Base-by-base conservation (phyloP, 2,797 vertebrate genomes). In the Coreius guichenoti region DNA sequence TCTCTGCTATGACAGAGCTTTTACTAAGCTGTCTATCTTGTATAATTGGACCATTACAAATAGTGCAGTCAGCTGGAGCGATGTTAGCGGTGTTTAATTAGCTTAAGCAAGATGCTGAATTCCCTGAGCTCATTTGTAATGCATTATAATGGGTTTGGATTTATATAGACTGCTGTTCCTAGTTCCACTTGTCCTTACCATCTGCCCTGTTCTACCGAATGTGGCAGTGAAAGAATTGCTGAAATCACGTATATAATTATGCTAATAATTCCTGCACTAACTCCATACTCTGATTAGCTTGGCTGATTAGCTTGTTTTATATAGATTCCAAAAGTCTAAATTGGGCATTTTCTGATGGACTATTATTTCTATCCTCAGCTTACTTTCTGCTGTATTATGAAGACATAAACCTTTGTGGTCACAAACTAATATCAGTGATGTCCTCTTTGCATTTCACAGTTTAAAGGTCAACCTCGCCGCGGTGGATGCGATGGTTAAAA, bases 71-170 rank as follows among this genome's bases (percentile, higher is more conserved):
- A 77, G 68, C 80, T 31, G 69, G 56, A 51, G 58, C 7, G 23
- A 69, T 19, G 23, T 61, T 23, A 73, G 56, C 45, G 0, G 7
- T 26, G 65, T 78, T 80, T 67, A 74, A 89, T 85, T 82, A 82
- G 16, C 63, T 70, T 88, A 72, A 67, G 45, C 29, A 84, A 73
- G 72, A 88, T 13, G 7, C 47, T 78, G 63, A 76, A 47, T 82
- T 84, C 36, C 56, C 39, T 77, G 76, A 63, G 70, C 63, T 80
- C 36, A 68, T 61, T 77, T 90, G 79, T 80, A 75, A 82, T 76
- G 73, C 69, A 84, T 63, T 77, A 51, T 87, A 84, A 87, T 87
- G 68, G 80, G 49, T 79, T 78, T 76, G 74, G 65, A 83, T 81
- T 87, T n/a, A 49, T 78, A 56, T 82, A 68, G 31, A 69, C 16